Base-by-base conservation (phyloP, 1,140 invertebrate genomes). In the Hetaerina americana region DNA sequence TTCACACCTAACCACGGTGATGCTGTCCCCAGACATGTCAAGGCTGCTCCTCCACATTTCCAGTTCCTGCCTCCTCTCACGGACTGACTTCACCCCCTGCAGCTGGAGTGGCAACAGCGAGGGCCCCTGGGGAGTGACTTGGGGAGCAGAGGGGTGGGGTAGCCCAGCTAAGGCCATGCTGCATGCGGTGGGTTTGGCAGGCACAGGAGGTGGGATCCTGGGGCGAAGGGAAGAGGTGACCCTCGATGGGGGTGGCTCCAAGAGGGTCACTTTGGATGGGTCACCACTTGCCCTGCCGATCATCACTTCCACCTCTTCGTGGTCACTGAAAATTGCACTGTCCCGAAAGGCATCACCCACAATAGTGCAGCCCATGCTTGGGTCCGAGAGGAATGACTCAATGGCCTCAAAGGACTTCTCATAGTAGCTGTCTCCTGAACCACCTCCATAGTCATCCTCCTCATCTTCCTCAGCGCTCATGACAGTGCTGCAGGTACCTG, bases 281-380 rank as follows among this genome's bases (percentile, higher is more conserved):
- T 70, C 27, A n/a, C n/a, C n/a, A 27, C 15, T 28, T 27, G n/a
- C 27, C 25, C 26, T 18, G 5, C 5, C 27, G 67, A 70, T 73
- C 66, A 77, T 72, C 66, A 75, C 72, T 0, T 78, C 68, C 0
- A 76, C 70, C 72, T 89, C 85, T 49, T 89, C 88, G 24, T 82
- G 84, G 75, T 93, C 92, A 70, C 91, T 93, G 76, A 93, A 93
- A 77, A 93, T 90, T 75, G 92, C 92, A 76, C 90, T 92, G 78
- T 93, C 92, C 76, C 92, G 84, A 77, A 92, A 92, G 0, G 87
- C 84, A 72, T 90, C 89, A 71, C 88, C 87, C 5, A 82, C 81
- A 75, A 79, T 81, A 71, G 69, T 66, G 3, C 78, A 40, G 78
- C 72, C 75, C 40, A 57, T 57, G 40, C 40, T 57, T 12, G 40